Conservation (phyloP, 2,888 invertebrate species). For the Colletes collaris region DNA sequence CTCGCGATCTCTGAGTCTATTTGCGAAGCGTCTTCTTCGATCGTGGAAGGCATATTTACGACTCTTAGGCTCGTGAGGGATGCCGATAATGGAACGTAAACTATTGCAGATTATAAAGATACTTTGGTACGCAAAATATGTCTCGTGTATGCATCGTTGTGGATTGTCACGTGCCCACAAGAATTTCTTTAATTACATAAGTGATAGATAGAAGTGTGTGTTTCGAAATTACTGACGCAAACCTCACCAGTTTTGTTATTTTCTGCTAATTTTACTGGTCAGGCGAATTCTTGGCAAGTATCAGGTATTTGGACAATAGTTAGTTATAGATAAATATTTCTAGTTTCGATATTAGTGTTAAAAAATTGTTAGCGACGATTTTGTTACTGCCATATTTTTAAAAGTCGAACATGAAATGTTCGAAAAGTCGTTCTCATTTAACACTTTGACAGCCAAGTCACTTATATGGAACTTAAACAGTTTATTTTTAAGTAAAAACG, state of each 20-base stretch:
- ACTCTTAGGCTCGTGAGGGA: constrained; percentile 32
- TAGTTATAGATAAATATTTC: too few species aligned
- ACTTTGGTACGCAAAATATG: constrained; percentile 10
- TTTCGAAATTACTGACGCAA: not conserved
- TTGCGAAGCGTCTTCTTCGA: not conserved
- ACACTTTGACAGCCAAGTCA: too few species aligned
- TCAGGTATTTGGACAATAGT: too few species aligned
- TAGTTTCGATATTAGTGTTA: too few species aligned
- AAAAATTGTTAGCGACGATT: too few species aligned
- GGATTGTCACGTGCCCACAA: not conserved
- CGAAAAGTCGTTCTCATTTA: too few species aligned
- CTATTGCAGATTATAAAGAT: constrained; percentile 43
- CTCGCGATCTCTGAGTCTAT: not conserved
- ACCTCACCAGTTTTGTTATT: not conserved
- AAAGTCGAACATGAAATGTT: too few species aligned
- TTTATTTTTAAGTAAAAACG: too few species aligned
- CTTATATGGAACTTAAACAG: too few species aligned
- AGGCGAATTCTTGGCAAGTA: too few species aligned
- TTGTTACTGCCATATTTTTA: too few species aligned
- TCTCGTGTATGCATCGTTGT: not conserved
- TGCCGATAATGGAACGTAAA: constrained; percentile 39
- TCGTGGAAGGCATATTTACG: constrained; percentile 51
- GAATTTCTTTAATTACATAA: constrained; percentile 31
- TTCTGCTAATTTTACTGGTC: not conserved
- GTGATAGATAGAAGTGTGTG: not conserved